Evolutionary conservation across 2,797 vertebrate genomes (phyloP).

Genomic region (Acanthurus lineatus): DNA sequence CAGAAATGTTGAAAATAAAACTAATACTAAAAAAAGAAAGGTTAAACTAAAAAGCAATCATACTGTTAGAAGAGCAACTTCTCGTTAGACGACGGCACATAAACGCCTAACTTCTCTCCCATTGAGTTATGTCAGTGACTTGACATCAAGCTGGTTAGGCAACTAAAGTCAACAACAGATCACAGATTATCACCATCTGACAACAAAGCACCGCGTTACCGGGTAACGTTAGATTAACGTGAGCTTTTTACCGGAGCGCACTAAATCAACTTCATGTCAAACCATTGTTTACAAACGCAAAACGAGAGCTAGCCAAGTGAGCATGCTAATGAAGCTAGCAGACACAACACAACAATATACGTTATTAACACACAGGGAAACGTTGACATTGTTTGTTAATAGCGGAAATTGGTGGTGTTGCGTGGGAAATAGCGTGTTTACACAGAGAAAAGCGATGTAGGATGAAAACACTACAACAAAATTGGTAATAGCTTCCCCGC

Average conservation of each 20-base stretch:
- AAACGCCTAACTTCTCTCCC: background rate
- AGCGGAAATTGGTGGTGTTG: fast-evolving
- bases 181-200: background rate
- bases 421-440: fast-evolving
- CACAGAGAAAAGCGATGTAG: fast-evolving
- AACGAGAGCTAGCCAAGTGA: conserved; percentile 57
- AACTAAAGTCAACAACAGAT: conserved; percentile 9
- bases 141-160: conserved; percentile 29
- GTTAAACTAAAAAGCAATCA: background rate
- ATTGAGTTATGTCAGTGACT: conserved; percentile 13
- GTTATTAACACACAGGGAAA: background rate
- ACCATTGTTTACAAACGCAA: conserved; percentile 72
- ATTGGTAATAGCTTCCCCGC: conserved; percentile 10
- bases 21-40: background rate
- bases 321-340: conserved; percentile 56
- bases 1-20: too few relatives aligned
- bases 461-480: background rate
- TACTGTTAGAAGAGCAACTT: background rate
- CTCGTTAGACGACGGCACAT: conserved; percentile 22
- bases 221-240: background rate
- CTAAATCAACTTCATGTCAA: conserved; percentile 11
- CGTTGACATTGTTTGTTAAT: background rate
- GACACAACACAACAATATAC: background rate
- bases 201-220: background rate
- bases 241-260: background rate